Evolutionary conservation across 2,113 vertebrate genomes (phyloP).

Genomic region (Leiothrix lutea): DNA sequence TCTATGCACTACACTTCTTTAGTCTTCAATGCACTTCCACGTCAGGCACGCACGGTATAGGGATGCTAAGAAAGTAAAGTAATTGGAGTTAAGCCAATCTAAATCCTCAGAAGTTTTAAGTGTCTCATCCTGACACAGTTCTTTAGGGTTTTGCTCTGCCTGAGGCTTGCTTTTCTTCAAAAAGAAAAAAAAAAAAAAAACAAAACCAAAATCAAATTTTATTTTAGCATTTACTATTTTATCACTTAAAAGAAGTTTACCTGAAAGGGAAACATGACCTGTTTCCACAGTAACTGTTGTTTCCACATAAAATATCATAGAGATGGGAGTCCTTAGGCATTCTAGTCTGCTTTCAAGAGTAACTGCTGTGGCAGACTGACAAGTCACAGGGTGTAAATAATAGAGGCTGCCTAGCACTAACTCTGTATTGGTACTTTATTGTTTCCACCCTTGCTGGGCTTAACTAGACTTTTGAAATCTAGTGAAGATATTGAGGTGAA

Average conservation of each 20-base stretch:
- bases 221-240: not conserved
- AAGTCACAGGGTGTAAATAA: not conserved
- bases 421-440: not conserved
- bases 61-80: not conserved
- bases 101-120: not conserved
- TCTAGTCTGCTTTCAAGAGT: not conserved
- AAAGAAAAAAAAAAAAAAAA: not conserved
- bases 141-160: not conserved
- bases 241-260: not conserved
- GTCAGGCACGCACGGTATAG: not conserved
- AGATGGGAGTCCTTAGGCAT: not conserved
- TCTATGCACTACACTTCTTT: not conserved
- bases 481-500: not conserved
- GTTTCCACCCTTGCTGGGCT: not conserved
- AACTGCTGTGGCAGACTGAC: not conserved
- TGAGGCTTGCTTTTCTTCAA: not conserved
- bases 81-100: not conserved
- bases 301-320: not conserved
- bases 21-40: not conserved
- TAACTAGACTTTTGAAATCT: not conserved
- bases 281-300: not conserved
- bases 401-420: not conserved
- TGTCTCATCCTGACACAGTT: not conserved
- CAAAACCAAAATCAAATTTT: not conserved
- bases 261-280: not conserved